Percentiles rank a stretch among this genome's conserved stretches.
These are phyloP conservation scores for Apantesis nais DNA, from an alignment of 2,888 invertebrate species.

Conservation along the genomic window DNA sequence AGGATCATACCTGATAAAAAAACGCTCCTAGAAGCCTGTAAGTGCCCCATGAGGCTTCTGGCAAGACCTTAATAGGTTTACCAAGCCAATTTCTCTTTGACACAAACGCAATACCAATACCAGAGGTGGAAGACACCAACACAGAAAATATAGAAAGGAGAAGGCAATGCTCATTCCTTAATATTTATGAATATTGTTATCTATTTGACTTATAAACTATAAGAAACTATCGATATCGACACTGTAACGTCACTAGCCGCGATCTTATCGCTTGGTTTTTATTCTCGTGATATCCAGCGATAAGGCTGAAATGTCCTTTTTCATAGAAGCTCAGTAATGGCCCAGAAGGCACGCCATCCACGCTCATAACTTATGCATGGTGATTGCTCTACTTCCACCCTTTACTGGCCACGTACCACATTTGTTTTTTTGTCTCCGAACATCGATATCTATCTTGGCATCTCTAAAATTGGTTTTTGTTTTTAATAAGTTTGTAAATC, in stretches of 20 bases:
- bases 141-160: no score
- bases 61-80: no score
- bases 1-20: no score
- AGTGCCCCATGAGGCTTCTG: no score
- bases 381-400: slow-evolving; percentile 80
- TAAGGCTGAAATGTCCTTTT: slow-evolving; percentile 84
- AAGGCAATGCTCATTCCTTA: no score
- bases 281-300: slow-evolving; percentile 84
- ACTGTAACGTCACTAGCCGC: slow-evolving; percentile 47
- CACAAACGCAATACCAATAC: no score
- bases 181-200: neutral
- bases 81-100: no score
- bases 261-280: slow-evolving; percentile 82
- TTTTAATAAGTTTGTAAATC: slow-evolving; percentile 5
- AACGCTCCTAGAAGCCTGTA: no score
- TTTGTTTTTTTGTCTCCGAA: slow-evolving; percentile 48
- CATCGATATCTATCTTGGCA: slow-evolving; percentile 45
- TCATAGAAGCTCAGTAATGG: slow-evolving; percentile 84
- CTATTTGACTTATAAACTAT: neutral
- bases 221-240: slow-evolving; percentile 22
- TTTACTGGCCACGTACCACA: slow-evolving; percentile 65
- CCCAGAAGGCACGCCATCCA: slow-evolving; percentile 77
- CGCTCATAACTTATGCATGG: slow-evolving; percentile 82
- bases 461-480: slow-evolving; percentile 36
- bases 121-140: no score